Evolutionary conservation across 2,888 invertebrate species (phyloP).

Genomic region (Endotricha flammealis): DNA sequence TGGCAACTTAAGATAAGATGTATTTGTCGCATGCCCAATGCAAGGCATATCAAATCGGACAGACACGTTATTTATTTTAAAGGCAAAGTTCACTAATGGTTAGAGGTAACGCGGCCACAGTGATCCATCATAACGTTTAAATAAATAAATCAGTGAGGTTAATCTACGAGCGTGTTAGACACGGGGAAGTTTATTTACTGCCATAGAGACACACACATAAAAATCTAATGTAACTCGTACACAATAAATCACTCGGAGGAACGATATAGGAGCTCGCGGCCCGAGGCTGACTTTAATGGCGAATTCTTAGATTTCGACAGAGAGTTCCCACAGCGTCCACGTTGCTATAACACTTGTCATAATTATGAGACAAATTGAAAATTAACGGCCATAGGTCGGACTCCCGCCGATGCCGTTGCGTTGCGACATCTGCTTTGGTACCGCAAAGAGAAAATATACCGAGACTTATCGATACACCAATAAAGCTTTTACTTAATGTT

Average conservation of each 20-base stretch:
- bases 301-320: slow-evolving; percentile 57
- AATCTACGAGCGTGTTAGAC: slow-evolving; percentile 42
- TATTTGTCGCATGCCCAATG: too few species aligned
- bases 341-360: slow-evolving; percentile 33
- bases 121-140: slow-evolving; percentile 57
- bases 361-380: slow-evolving; percentile 39
- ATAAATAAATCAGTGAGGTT: slow-evolving; percentile 66
- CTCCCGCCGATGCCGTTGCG: background rate
- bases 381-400: slow-evolving; percentile 11
- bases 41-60: background rate
- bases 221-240: slow-evolving; percentile 55
- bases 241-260: slow-evolving; percentile 48
- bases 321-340: slow-evolving; percentile 46
- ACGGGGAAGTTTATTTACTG: slow-evolving; percentile 58
- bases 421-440: background rate
- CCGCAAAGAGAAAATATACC: background rate
- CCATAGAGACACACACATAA: slow-evolving; percentile 61
- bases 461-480: background rate
- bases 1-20: too few species aligned
- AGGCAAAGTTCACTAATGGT: slow-evolving; percentile 29
- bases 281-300: slow-evolving; percentile 47
- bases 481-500: background rate
- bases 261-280: slow-evolving; percentile 18
- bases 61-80: slow-evolving; percentile 15
- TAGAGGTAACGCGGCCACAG: slow-evolving; percentile 22